Evolutionary conservation across 2,888 invertebrate genomes (phyloP).

Genomic region (Steinernema hermaphroditum): DNA sequence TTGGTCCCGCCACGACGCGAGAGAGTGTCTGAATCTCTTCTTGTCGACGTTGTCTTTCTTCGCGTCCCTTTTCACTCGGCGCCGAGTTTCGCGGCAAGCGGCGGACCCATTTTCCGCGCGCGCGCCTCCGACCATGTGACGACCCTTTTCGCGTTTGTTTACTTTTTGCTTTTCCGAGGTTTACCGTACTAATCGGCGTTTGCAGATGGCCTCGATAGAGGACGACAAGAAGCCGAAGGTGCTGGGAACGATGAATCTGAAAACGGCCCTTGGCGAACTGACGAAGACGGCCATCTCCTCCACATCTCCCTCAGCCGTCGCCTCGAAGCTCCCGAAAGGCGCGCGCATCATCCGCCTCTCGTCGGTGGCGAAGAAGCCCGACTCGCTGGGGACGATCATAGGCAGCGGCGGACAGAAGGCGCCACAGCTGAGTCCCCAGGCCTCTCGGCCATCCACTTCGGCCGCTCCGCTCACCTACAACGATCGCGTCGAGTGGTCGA

Average conservation of each 20-base stretch:
- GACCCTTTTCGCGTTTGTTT: conserved; percentile 4
- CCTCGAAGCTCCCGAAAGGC: background rate
- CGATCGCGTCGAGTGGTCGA: conserved; percentile 16
- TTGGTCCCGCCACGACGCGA: background rate
- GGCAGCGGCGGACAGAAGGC: background rate
- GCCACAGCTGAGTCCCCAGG: background rate
- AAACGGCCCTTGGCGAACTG: conserved; percentile 2
- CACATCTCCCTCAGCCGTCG: background rate
- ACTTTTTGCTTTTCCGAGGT: background rate
- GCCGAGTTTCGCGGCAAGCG: background rate
- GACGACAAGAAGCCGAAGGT: background rate
- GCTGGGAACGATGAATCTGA: background rate
- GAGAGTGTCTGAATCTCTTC: conserved; percentile 1
- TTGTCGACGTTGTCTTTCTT: background rate
- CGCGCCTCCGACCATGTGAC: background rate
- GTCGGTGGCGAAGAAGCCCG: background rate
- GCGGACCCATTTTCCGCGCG: conserved; percentile 5
- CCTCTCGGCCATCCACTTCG: background rate
- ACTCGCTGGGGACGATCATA: background rate
- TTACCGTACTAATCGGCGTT: background rate
- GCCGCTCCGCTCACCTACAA: conserved; percentile 4
- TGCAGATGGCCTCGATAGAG: background rate
- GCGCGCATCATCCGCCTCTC: conserved; percentile 13
- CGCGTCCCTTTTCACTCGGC: conserved; percentile 17
- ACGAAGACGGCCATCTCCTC: background rate